These are phyloP conservation scores for Columba janthina DNA, from an alignment of 2,113 vertebrate genomes.

Conservation along the genomic window DNA sequence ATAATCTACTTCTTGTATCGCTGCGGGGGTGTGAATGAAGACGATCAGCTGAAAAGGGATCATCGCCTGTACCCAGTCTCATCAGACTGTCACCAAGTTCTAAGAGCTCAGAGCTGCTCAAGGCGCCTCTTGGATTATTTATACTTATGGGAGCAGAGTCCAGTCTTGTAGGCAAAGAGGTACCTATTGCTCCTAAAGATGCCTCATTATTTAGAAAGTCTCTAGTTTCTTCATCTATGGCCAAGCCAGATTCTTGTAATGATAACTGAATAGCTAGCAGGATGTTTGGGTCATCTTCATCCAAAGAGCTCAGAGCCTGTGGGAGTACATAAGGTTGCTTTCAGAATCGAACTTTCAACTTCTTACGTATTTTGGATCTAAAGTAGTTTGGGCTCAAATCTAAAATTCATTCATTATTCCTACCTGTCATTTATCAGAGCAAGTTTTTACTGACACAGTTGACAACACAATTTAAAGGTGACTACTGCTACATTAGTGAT, in stretches of 20 bases:
- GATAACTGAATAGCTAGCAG: slow-evolving; percentile 97
- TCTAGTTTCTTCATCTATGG: slow-evolving; percentile 77
- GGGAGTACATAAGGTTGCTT: slow-evolving; percentile 19
- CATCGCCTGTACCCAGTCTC: slow-evolving; percentile 82
- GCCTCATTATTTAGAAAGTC: slow-evolving; percentile 85
- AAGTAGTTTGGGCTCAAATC: neutral
- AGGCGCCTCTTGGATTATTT: slow-evolving; percentile 82
- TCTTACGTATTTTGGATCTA: neutral
- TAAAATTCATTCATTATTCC: neutral
- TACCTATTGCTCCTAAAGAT: slow-evolving; percentile 92
- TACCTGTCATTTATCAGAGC: neutral
- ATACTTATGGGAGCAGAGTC: slow-evolving; percentile 80
- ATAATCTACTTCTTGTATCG: slow-evolving; percentile 73
- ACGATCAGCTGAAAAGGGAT: slow-evolving; percentile 79
- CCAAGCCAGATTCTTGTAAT: slow-evolving; percentile 91
- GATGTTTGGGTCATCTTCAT: slow-evolving; percentile 98
- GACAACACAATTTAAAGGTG: neutral
- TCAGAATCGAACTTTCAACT: slow-evolving; percentile 18
- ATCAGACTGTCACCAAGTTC: slow-evolving; percentile 90
- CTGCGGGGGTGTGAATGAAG: slow-evolving; percentile 76
- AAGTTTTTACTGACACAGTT: neutral
- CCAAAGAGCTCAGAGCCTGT: slow-evolving; percentile 91
- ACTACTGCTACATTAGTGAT: neutral
- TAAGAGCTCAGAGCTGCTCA: slow-evolving; percentile 94
- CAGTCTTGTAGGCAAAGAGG: slow-evolving; percentile 91